These are phyloP conservation scores for Ramphastos sulfuratus DNA, from an alignment of 2,113 vertebrate species.

Conservation along the genomic window DNA sequence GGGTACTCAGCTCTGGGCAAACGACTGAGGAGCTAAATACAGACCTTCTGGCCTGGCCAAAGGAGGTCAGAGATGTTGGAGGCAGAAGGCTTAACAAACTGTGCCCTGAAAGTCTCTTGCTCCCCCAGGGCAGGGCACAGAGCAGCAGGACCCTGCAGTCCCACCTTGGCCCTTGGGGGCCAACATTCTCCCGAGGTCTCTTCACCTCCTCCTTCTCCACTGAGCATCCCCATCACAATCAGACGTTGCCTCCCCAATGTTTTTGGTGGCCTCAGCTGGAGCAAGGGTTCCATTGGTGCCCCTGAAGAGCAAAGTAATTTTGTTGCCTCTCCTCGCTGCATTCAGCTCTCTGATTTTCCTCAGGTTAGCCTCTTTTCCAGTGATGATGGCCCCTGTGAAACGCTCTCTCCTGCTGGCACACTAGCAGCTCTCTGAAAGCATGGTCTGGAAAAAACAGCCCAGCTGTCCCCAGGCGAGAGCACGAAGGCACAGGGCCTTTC, in stretches of 20 bases:
- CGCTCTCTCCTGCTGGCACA: not conserved
- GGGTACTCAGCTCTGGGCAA: not conserved
- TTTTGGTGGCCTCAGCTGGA: not conserved
- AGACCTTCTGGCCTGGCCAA: not conserved
- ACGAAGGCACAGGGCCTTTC: not conserved
- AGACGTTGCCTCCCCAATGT: accelerated
- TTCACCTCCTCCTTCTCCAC: not conserved
- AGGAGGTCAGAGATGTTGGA: not conserved
- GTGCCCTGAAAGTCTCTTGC: conserved; percentile 16
- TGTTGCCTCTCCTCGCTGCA: not conserved
- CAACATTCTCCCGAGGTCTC: not conserved
- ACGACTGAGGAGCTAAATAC: not conserved
- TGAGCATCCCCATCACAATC: not conserved
- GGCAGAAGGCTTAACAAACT: not conserved
- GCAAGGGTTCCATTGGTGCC: not conserved
- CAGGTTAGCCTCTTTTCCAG: not conserved
- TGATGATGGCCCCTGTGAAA: not conserved
- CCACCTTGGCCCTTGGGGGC: not conserved
- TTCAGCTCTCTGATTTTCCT: not conserved
- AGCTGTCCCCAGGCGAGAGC: not conserved
- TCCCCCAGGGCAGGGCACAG: not conserved
- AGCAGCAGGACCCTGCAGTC: not conserved
- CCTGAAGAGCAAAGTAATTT: not conserved
- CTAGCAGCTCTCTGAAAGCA: not conserved
- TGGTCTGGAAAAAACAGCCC: not conserved